These are phyloP conservation scores for Andrena hattorfiana DNA, from an alignment of 2,888 invertebrate genomes.

Conservation along the genomic window DNA sequence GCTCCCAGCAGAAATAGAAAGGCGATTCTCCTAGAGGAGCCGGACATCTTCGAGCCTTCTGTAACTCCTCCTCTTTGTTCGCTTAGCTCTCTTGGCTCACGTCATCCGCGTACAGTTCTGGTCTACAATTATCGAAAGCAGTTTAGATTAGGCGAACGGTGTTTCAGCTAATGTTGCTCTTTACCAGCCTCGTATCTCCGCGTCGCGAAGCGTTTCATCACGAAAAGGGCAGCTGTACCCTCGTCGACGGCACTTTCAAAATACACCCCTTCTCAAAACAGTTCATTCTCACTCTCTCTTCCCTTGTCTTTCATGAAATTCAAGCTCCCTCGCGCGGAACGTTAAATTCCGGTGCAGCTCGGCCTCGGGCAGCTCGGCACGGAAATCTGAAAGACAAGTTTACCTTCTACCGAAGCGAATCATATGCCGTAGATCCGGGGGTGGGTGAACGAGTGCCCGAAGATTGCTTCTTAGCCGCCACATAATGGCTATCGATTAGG, in stretches of 20 bases:
- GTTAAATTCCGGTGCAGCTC: not conserved
- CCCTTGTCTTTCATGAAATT: not conserved
- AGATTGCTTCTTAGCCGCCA: constrained; percentile 74
- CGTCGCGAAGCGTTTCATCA: not conserved
- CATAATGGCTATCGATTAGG: constrained; percentile 80
- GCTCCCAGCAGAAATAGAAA: constrained; percentile 76
- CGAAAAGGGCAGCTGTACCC: not conserved
- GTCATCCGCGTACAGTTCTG: constrained; percentile 56
- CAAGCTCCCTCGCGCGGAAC: not conserved
- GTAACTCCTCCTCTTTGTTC: constrained; percentile 55
- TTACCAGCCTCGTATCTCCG: not conserved
- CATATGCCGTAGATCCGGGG: constrained; percentile 70
- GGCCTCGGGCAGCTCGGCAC: not conserved
- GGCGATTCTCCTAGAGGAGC: constrained; percentile 70
- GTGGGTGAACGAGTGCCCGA: constrained; percentile 74
- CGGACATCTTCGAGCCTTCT: constrained; percentile 76
- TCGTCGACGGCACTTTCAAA: not conserved
- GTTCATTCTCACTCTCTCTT: not conserved
- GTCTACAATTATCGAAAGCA: constrained; percentile 54
- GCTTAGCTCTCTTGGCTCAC: constrained; percentile 62
- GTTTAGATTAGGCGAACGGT: not conserved
- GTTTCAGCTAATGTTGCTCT: not conserved
- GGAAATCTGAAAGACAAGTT: constrained; percentile 50
- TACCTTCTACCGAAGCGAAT: constrained; percentile 75
- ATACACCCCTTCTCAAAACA: not conserved